Base-by-base conservation (phyloP, 2,888 invertebrate species). In the Entomobrya proxima region DNA sequence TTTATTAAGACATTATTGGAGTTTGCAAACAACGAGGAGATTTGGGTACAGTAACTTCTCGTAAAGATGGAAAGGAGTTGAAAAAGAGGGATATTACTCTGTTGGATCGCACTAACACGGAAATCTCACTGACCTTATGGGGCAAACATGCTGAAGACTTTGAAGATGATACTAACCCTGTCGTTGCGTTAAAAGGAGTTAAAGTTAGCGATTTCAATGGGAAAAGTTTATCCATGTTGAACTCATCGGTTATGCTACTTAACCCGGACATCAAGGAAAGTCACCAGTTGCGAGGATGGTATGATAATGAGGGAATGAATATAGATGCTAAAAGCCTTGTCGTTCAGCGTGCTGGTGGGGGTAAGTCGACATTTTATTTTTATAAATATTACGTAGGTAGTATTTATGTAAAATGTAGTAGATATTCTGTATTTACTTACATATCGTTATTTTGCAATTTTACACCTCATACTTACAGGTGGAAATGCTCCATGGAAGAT, bases 181-280 rank as follows among this genome's bases (percentile, higher is more conserved):
- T 99, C 0, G 91, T 99, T 40, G 95, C 96, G 21, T 93, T 96
- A 0, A 98, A 98, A 93, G 95, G 96, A 3, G 97, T 95, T 0
- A 94, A 95, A 30, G 93, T 99, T 3, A 94, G 95, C 0, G 99
- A 99, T 92, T 99, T 96, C 92, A 95, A 95, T 87, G 96, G 97
- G 61, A 95, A 95, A 85, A 88, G 90, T 87, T 80, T 91, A 74
- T 89, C 90, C 80, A 13, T 89, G 27, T 9, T 90, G 4, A 44
- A 58, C 1, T 88, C 89, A 30, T 94, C 95, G 9, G 93, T 94
- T 89, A 79, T 91, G n/a, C 94, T 96, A 89, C 91, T 96, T 6
- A 97, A 98, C 93, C 98, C 99, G 0, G 98, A 98, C 91, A 93
- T 98, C 35, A 94, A 95, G 0, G 97, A 97, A 91, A 96, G 97